Evolutionary conservation across 2,797 vertebrate species (phyloP), one percentile per base, ranked within the genome.

Genomic region (Pogoniulus pusillus): DNA sequence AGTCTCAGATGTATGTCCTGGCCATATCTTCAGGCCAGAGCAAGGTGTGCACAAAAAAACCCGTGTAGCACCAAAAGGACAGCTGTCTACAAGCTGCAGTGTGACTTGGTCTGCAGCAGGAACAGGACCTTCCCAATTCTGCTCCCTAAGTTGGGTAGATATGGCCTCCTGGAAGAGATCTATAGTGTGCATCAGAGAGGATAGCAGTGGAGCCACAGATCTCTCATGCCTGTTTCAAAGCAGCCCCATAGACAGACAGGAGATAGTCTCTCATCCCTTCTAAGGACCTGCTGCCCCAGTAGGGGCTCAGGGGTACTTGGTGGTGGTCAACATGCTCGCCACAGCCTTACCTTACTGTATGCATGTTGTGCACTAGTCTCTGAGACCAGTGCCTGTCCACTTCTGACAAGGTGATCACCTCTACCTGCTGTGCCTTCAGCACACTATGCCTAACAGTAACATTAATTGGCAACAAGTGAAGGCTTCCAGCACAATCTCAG

Each of bases 291-390:
- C 29, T 66, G 16, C 17, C 24, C 55, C 2, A 1, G 3, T 3
- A 27, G 12, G 22, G 59, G 30, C 55, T 20, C 51, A 49, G 12
- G 9, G 34, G 4, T 37, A 22, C 0, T 0, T n/a, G 55, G 7
- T 30, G 12, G 30, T 75, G 70, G 35, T 54, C 64, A 55, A 18
- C 9, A 10, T 13, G 12, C 14, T 82, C 55, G 64, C 22, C 26
- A 55, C 8, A n/a, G 35, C 17, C 43, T 64, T 53, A 47, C 18
- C 30, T 45, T 1, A 0, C 29, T 53, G 29, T 30, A 60, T 15
- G 16, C 29, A 10, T 27, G 12, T 57, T 35, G 22, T 41, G 11
- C 3, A 0, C 22, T 49, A 5, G 17, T 39, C 23, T 78, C 63
- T 13, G 19, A 72, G 72, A 78, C 9, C 32, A 24, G 19, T 6